Evolutionary conservation across 2,888 invertebrate genomes (phyloP).

Genomic region (Exocentrus adspersus): DNA sequence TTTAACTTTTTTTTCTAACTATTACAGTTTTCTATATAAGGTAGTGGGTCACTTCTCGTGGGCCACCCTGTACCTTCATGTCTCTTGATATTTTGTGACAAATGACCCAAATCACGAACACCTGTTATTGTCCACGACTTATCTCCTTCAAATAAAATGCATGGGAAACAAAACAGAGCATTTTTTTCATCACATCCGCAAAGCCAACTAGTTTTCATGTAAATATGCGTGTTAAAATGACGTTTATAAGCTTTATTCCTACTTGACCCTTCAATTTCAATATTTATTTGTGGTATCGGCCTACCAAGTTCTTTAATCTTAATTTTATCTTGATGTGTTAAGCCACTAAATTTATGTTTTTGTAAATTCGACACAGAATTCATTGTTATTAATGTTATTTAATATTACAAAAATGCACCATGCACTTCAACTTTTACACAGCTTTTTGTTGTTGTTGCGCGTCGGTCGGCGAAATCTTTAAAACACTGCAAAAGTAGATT

Average conservation of each 20-base stretch:
- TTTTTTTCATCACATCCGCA: constrained; percentile 37
- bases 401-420: no score
- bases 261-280: constrained; percentile 15
- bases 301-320: constrained; percentile 33
- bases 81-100: constrained; percentile 33
- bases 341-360: constrained; percentile 25
- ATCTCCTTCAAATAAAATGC: constrained; percentile 8
- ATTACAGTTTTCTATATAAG: no score
- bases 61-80: no score
- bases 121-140: constrained; percentile 33
- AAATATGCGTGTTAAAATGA: constrained; percentile 30
- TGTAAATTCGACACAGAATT: constrained; percentile 1
- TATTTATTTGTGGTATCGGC: constrained; percentile 30
- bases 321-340: constrained; percentile 29
- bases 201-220: constrained; percentile 33
- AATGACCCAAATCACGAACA: constrained; percentile 31
- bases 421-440: no score
- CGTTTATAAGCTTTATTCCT: constrained; percentile 22
- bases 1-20: no score
- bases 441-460: no score
- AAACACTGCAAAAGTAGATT: no score
- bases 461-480: no score
- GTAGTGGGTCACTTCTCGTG: no score
- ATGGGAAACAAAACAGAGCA: constrained; percentile 36
- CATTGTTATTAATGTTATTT: no score